Percentiles rank a stretch among this genome's conserved stretches.
phyloP scores from a whole-genome alignment of 2,888 invertebrate species.

The Drosophila demipolita region DNA sequence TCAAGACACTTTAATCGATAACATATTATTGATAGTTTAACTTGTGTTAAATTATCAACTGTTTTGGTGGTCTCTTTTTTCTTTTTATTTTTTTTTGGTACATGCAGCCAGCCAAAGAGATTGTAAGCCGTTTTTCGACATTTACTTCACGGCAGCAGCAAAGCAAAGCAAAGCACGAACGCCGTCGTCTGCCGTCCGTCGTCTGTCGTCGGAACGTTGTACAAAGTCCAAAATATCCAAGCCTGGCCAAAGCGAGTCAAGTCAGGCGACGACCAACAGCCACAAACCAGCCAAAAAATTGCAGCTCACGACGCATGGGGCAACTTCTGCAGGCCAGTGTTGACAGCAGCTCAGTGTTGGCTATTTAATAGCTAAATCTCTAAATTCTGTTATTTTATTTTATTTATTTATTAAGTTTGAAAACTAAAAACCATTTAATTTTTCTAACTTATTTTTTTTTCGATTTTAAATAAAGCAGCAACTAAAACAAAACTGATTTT shows the following conservation, averaged over 20 bases:
- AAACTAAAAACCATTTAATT: not conserved
- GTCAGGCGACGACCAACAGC: constrained; percentile 11
- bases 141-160: constrained; percentile 44
- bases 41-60: constrained; percentile 22
- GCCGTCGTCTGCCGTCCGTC: constrained; percentile 13
- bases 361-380: not conserved
- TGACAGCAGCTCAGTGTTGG: not conserved
- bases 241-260: constrained; percentile 31
- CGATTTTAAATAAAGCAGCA: not conserved
- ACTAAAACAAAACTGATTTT: no score
- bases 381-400: not conserved
- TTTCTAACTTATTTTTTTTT: no score
- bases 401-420: not conserved
- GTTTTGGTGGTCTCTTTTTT: constrained; percentile 51
- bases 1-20: not conserved
- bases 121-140: constrained; percentile 71
- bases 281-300: constrained; percentile 78
- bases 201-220: constrained; percentile 42
- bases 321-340: constrained; percentile 34
- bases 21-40: constrained; percentile 20
- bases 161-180: constrained; percentile 36
- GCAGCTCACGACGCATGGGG: constrained; percentile 61
- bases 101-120: constrained; percentile 50
- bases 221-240: constrained; percentile 69
- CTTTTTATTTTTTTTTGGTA: not conserved